Evolutionary conservation across 1,140 invertebrate genomes (phyloP).

Genomic region (Drosophila setifemur): DNA sequence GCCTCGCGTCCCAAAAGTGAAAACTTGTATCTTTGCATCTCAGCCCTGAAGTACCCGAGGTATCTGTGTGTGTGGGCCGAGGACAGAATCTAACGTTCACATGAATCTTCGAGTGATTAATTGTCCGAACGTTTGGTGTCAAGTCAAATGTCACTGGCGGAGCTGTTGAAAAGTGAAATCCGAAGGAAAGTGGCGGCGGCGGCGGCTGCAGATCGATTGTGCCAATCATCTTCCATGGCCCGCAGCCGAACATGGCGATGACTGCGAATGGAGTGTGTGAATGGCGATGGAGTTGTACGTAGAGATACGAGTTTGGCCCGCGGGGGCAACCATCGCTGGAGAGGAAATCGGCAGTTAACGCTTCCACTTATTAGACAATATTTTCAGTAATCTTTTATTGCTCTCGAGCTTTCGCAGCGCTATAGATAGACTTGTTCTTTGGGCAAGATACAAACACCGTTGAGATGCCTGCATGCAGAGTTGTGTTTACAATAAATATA

Average conservation of each 20-base stretch:
- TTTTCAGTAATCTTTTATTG: slow-evolving; percentile 66
- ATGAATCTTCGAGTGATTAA: slow-evolving; percentile 49
- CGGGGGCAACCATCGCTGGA: slow-evolving; percentile 38
- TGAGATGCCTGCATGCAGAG: slow-evolving; percentile 62
- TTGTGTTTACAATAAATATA: slow-evolving; percentile 70
- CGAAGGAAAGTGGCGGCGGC: slow-evolving; percentile 30
- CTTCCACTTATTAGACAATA: slow-evolving; percentile 30
- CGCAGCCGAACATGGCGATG: slow-evolving; percentile 42
- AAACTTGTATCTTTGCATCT: slow-evolving; percentile 7
- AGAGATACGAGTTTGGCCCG: slow-evolving; percentile 33
- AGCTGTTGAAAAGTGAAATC: slow-evolving; percentile 63
- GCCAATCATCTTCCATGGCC: slow-evolving; percentile 67
- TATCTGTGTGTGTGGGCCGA: slow-evolving; percentile 28
- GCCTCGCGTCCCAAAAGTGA: slow-evolving; percentile 43
- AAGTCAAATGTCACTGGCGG: slow-evolving; percentile 64
- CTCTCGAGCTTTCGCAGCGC: slow-evolving; percentile 60
- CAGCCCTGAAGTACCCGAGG: not conserved
- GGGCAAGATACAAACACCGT: slow-evolving; percentile 76
- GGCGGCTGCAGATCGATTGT: slow-evolving; percentile 52
- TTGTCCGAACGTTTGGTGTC: slow-evolving; percentile 33
- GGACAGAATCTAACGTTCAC: slow-evolving; percentile 25
- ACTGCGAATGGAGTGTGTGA: slow-evolving; percentile 62
- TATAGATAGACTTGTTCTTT: slow-evolving; percentile 78
- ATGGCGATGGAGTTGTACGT: slow-evolving; percentile 15
- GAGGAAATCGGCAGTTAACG: slow-evolving; percentile 24